Conservation (phyloP, 2,113 vertebrate genomes). For the Entomyzon cyanotis region DNA sequence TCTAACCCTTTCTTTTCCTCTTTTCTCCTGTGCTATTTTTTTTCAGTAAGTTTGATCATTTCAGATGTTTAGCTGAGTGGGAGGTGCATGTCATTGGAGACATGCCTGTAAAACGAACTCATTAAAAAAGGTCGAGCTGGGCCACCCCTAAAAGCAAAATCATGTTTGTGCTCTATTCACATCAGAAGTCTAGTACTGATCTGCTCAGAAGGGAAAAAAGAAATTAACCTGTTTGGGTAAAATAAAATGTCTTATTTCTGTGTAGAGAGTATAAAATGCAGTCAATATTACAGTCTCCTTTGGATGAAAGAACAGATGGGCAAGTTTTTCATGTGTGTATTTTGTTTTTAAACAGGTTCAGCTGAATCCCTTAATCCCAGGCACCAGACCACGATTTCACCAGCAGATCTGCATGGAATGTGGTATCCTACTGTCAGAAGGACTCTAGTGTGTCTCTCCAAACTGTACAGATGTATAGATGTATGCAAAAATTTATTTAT, state of each 20-base stretch:
- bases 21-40: neutral
- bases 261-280: neutral
- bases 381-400: slow-evolving; percentile 84
- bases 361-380: slow-evolving; percentile 77
- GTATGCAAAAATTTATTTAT: slow-evolving; percentile 74
- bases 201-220: neutral
- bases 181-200: neutral
- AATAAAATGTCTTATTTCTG: neutral
- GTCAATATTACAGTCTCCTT: neutral
- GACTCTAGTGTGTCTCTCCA: slow-evolving; percentile 96
- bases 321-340: neutral
- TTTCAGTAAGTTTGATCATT: neutral
- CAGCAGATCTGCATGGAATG: slow-evolving; percentile 98
- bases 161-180: neutral
- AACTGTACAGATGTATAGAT: slow-evolving; percentile 98
- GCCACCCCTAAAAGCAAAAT: neutral
- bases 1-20: neutral
- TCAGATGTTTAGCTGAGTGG: neutral
- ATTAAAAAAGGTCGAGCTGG: neutral
- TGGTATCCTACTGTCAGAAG: slow-evolving; percentile 98
- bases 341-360: slow-evolving; percentile 70
- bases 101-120: neutral
- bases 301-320: neutral
- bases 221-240: neutral
- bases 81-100: neutral